Evolutionary conservation across 2,797 vertebrate species (phyloP), one percentile per base, ranked within the genome.

Genomic region (Pipistrellus pygmaeus): DNA sequence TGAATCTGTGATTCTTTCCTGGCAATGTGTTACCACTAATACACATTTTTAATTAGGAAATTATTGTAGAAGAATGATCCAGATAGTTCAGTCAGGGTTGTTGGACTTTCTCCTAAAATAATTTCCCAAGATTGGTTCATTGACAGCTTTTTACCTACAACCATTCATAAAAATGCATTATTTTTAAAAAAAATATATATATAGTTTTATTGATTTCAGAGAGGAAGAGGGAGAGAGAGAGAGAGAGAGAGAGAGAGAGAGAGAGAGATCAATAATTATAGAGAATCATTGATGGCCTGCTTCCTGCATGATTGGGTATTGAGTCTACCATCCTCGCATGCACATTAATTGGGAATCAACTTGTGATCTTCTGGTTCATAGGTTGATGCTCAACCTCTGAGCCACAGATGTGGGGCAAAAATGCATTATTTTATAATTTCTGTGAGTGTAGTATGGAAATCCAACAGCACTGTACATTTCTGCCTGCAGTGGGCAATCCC

Each of bases 41-140:
- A 80, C 73, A 76, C 8, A 10, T 53, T 57, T 90, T 89, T 64
- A 30, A 91, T 51, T 55, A 88, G 77, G 25, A 68, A 90, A 78
- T 96, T 76, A 80, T 44, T 41, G 23, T 15, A 38, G 81, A 75
- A 85, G 27, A 76, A 88, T 71, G 32, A 91, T 41, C 75, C 2
- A 32, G 35, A 71, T 75, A 9, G 71, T 88, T 85, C 83, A 64
- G 57, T 57, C 2, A 38, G 25, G 20, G 8, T 69, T 64, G 38
- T 72, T 73, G 95, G 41, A 78, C 30, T 71, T 86, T 68, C n/a
- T 23, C 55, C 51, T 78, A 35, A 92, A 94, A 46, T 92, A 35
- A 80, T 95, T 96, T 80, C 41, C 41, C 18, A 75, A 35, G 60
- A 64, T 83, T 32, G 53, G 35, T 30, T 18, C 35, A 71, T 32